A percentile compares a stretch with the other conserved stretches of the same genome.
Conservation (phyloP, 2,797 vertebrate species). For the Glossophaga mutica region DNA sequence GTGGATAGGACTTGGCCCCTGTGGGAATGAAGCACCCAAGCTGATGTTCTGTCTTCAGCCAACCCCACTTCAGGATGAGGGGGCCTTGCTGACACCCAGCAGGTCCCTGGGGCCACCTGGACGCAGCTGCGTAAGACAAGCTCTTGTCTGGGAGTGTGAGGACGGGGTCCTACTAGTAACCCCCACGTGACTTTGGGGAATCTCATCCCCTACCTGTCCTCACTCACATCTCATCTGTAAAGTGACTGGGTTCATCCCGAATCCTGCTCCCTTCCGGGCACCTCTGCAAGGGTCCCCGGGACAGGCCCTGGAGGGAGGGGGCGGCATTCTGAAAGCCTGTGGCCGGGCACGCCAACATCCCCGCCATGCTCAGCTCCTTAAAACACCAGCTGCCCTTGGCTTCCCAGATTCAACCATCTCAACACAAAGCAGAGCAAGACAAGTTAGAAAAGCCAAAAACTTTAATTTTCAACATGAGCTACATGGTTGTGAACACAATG, state of each 20-base stretch:
- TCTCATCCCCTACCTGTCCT: background rate
- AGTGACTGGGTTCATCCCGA: background rate
- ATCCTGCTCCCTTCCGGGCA: background rate
- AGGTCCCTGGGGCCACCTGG: background rate
- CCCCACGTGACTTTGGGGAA: background rate
- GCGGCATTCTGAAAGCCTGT: background rate
- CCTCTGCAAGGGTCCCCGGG: background rate
- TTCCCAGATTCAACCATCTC: background rate
- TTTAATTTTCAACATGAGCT: conserved; percentile 77
- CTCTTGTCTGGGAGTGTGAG: background rate
- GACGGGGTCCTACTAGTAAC: background rate
- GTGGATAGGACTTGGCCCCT: background rate
- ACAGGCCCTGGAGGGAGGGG: too few relatives aligned
- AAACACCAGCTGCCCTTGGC: background rate
- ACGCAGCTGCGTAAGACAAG: background rate
- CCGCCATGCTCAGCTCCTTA: background rate
- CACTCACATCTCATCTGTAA: background rate
- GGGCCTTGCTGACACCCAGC: background rate
- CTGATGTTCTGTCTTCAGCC: background rate
- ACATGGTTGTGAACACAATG: conserved; percentile 73
- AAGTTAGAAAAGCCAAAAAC: conserved; percentile 77
- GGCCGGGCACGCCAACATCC: background rate
- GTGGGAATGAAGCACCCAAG: background rate
- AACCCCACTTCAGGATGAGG: background rate
- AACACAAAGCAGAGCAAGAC: background rate